Evolutionary conservation across 1,140 invertebrate genomes (phyloP).

Genomic region (Archegozetes longisetosus): DNA sequence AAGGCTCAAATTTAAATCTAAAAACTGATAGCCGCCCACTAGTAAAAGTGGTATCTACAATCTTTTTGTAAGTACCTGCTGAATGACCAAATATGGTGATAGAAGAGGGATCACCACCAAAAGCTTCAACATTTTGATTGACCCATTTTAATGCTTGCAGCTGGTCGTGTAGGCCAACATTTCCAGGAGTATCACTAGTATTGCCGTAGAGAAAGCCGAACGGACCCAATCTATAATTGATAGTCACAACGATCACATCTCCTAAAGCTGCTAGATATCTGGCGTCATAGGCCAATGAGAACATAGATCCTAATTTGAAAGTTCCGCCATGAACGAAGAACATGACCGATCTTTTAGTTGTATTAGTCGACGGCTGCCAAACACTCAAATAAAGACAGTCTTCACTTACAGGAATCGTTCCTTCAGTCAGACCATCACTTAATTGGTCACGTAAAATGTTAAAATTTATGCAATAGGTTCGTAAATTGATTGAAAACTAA

Average conservation of each 20-base stretch:
- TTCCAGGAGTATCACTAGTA: background rate
- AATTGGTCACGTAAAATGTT: too few species aligned
- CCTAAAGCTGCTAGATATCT: background rate
- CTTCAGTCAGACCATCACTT: too few species aligned
- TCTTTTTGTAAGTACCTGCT: constrained; percentile 40
- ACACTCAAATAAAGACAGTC: constrained; percentile 32
- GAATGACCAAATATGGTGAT: constrained; percentile 34
- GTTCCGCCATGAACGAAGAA: constrained; percentile 27
- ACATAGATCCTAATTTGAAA: background rate
- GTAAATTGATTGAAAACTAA: too few species aligned
- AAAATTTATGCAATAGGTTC: too few species aligned
- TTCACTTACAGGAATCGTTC: constrained; percentile 24
- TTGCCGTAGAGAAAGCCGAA: constrained; percentile 1
- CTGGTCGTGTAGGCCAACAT: background rate
- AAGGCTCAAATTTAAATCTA: too few species aligned
- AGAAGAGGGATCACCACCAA: constrained; percentile 54
- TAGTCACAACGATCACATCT: background rate
- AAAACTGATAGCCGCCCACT: too few species aligned
- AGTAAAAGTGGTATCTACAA: too few species aligned
- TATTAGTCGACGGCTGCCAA: constrained; percentile 22
- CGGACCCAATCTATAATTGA: background rate
- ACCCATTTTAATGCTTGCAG: constrained; percentile 40
- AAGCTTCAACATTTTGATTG: constrained; percentile 53
- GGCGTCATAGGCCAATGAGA: background rate
- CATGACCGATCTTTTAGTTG: constrained; percentile 18